Percentiles rank a stretch among this genome's conserved stretches.
These are phyloP conservation scores for Amblyteles armatorius DNA, from an alignment of 2,888 invertebrate species.

Conservation along the genomic window DNA sequence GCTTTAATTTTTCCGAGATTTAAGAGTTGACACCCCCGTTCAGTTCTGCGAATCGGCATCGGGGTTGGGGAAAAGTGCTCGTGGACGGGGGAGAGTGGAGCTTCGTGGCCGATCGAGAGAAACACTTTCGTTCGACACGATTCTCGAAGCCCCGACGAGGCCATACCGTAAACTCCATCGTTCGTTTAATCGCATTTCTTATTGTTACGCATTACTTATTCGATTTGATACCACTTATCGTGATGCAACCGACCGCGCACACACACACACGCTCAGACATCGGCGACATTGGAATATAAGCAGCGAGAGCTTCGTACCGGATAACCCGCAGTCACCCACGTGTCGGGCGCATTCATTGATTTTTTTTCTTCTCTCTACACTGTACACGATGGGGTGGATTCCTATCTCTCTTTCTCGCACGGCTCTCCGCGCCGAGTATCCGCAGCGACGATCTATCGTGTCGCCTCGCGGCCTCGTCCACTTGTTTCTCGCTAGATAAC, in stretches of 20 bases:
- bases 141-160: conserved; percentile 57
- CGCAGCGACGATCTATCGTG: conserved; percentile 49
- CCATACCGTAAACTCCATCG: conserved; percentile 45
- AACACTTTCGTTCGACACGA: conserved; percentile 16
- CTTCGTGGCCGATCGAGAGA: conserved; percentile 17
- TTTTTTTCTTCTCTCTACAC: conserved; percentile 42
- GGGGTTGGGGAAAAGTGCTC: background rate
- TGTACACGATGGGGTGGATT: background rate
- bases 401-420: conserved; percentile 13
- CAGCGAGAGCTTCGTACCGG: conserved; percentile 14
- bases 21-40: background rate
- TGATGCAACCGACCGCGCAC: conserved; percentile 67
- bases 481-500: conserved; percentile 42
- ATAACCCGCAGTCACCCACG: conserved; percentile 58
- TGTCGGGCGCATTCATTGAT: conserved; percentile 62
- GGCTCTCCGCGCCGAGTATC: conserved; percentile 15
- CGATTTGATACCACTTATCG: conserved; percentile 75
- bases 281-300: conserved; percentile 7
- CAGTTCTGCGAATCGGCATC: background rate
- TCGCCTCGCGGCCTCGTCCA: conserved; percentile 52
- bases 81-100: background rate
- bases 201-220: conserved; percentile 70
- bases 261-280: background rate
- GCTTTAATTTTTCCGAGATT: background rate
- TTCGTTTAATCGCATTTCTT: conserved; percentile 75